Base-by-base conservation (phyloP, 2,888 invertebrate species). In the Euzophera pinguis region DNA sequence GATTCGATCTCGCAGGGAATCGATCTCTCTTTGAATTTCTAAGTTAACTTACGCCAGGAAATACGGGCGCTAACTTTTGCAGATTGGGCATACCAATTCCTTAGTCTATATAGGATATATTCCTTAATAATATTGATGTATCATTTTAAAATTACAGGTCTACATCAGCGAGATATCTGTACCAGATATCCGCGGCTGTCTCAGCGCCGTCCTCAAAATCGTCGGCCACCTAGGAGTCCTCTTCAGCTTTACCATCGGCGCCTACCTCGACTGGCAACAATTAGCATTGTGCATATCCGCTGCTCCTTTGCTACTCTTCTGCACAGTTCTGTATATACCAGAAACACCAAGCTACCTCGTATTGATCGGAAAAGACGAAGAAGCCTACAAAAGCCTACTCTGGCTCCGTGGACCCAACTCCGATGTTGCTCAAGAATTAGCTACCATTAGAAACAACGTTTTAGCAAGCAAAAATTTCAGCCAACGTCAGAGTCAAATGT, bases 131-230 rank as follows among this genome's bases (percentile, higher is more conserved):
- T 1, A 10, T 1, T 13, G 13, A 12, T 13, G 2, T 38, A 37
- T 9, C 12, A 37, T n/a, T 37, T n/a, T 37, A 2, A 27, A 41
- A 34, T 53, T 84, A 84, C 92, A 91, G 94, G 96, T 97, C 14
- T 98, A 97, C 90, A 95, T 98, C 71, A 96, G 96, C 71, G 98
- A 98, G 88, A 96, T 97, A 71, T 95, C 97, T 22, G 94, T 96
- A 16, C 95, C 96, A 1, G 94, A 95, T 57, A 94, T 97, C 60
- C 92, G 98, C 27, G 98, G 97, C 22, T 95, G 96, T 63, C 91
- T 98, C 53, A 97, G 97, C 73, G 95, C 97, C 4, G 93, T 97
- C 55, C 91, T 96, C 58, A 98, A 98, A 82, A 93, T 97, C 60
- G 94, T 95, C 58, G 95, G 96, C 13, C 96, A 97, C 75, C 92